Percentiles rank a stretch among this genome's conserved stretches.
phyloP scores from a whole-genome alignment of 2,113 vertebrate species.

The Erpornis zantholeuca region DNA sequence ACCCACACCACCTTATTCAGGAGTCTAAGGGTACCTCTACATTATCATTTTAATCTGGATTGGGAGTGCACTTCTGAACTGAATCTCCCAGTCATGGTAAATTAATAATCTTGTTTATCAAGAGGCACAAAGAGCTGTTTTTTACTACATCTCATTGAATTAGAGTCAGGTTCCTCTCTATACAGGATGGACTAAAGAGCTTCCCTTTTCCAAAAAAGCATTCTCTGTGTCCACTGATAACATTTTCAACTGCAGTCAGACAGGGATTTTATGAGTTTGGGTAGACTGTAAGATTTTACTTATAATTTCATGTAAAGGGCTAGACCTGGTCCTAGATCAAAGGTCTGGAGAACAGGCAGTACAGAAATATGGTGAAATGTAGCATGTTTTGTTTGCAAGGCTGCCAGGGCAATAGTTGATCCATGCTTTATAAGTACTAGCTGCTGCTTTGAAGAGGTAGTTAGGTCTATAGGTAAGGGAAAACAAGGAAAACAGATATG shows the following conservation, averaged over 20 bases:
- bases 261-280: neutral
- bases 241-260: neutral
- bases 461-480: neutral
- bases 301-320: neutral
- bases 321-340: neutral
- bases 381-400: neutral
- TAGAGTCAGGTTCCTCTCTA: neutral
- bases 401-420: neutral
- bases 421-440: fast-evolving
- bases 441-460: neutral
- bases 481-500: neutral
- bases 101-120: neutral
- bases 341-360: neutral
- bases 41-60: neutral
- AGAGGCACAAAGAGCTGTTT: neutral
- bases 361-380: neutral
- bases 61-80: neutral
- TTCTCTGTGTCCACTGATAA: neutral
- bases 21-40: neutral
- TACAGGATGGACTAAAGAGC: neutral
- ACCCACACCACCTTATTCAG: neutral
- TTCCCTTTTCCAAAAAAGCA: neutral
- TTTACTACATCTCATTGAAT: neutral
- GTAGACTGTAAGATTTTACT: neutral
- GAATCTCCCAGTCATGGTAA: neutral